A percentile compares a stretch with the other conserved stretches of the same genome.
These are phyloP conservation scores for Fragum whitleyi DNA, from an alignment of 2,888 invertebrate species.

Conservation along the genomic window DNA sequence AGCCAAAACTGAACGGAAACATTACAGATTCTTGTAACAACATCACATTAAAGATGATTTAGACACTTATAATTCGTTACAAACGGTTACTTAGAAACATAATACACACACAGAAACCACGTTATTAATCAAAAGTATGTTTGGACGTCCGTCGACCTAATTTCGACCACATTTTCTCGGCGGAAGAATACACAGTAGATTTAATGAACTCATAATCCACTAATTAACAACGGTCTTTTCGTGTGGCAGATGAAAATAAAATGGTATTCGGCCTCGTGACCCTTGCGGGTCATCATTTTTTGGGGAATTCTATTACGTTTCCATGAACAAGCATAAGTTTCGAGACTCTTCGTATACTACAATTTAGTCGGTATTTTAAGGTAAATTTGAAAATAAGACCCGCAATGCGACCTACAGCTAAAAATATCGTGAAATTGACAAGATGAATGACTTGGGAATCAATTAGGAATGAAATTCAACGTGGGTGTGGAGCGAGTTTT, in stretches of 20 bases:
- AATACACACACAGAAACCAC: neutral
- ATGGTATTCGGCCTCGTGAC: neutral
- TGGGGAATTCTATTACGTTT: too few relatives aligned
- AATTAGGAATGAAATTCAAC: too few relatives aligned
- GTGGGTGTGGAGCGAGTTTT: too few relatives aligned
- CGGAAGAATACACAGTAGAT: conserved; percentile 25
- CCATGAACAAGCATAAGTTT: too few relatives aligned
- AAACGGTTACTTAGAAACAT: conserved; percentile 10
- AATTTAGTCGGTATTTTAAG: too few relatives aligned
- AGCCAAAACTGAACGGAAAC: neutral
- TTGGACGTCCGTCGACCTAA: conserved; percentile 15
- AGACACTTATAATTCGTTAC: conserved; percentile 12
- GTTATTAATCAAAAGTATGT: conserved; percentile 23
- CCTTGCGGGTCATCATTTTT: neutral
- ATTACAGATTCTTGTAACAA: neutral
- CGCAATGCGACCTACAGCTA: too few relatives aligned
- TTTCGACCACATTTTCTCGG: conserved; percentile 19
- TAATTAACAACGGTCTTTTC: conserved; percentile 8
- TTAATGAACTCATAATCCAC: conserved; percentile 14
- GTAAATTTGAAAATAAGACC: too few relatives aligned
- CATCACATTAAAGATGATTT: conserved; percentile 14
- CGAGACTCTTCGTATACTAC: too few relatives aligned
- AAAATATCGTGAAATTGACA: too few relatives aligned
- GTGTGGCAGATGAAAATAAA: conserved; percentile 4
- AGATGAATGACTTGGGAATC: too few relatives aligned